phyloP scores from a whole-genome alignment of 2,113 vertebrate species.

The Lampris megalopsis region DNA sequence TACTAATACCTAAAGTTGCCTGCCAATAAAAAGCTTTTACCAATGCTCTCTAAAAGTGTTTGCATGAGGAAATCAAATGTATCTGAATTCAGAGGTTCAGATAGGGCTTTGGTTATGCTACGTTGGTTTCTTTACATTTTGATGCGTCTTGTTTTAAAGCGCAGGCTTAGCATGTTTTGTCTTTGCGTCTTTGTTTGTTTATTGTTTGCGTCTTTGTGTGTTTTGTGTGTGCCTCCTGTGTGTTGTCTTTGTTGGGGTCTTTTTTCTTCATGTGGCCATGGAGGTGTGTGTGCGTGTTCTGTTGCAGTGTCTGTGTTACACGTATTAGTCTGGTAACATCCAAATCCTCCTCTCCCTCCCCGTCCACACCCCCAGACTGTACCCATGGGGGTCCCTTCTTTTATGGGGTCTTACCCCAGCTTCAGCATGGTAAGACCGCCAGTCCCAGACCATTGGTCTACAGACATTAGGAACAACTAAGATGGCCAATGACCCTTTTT shows the following conservation, averaged over 20 bases:
- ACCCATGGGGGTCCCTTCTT: slow-evolving; percentile 79
- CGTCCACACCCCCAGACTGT: slow-evolving; percentile 75
- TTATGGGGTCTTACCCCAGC: slow-evolving; percentile 85
- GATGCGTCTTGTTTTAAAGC: slow-evolving; percentile 14
- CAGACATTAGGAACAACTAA: slow-evolving; percentile 63
- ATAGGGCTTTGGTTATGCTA: slow-evolving; percentile 29
- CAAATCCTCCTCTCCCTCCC: slow-evolving; percentile 70
- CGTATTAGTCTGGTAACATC: slow-evolving; percentile 72
- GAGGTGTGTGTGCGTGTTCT: slow-evolving; percentile 36
- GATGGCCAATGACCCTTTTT: slow-evolving; percentile 58
- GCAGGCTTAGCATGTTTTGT: slow-evolving; percentile 2
- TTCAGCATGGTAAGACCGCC: slow-evolving; percentile 90
- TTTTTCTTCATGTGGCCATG: neutral
- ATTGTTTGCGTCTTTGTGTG: slow-evolving; percentile 5
- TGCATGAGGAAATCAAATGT: slow-evolving; percentile 44
- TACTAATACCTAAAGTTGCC: slow-evolving; percentile 3
- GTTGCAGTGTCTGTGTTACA: slow-evolving; percentile 52
- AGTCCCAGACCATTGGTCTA: slow-evolving; percentile 50
- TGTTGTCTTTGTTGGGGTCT: neutral
- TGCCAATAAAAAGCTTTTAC: slow-evolving; percentile 19
- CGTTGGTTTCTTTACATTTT: slow-evolving; percentile 25
- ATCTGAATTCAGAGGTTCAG: neutral
- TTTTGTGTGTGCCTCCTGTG: neutral
- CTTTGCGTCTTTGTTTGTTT: neutral
- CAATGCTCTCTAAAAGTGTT: slow-evolving; percentile 7